phyloP scores from a whole-genome alignment of 2,888 invertebrate species.

The Agriotes lineatus region DNA sequence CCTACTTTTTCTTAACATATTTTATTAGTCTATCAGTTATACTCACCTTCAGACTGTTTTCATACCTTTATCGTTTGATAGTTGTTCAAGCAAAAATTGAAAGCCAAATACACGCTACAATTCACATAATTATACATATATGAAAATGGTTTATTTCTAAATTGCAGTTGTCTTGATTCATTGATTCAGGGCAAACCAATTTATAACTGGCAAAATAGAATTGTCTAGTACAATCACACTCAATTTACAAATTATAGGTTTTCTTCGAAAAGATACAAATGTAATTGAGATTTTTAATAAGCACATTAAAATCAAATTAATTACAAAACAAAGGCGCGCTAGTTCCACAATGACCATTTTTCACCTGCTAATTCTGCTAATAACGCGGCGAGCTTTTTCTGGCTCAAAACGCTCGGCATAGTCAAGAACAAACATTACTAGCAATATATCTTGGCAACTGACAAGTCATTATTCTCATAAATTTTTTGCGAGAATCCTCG shows the following conservation, averaged over 20 bases:
- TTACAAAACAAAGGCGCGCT: background rate
- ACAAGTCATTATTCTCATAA: constrained; percentile 26
- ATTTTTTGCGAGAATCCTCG: constrained; percentile 14
- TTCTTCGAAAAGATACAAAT: background rate
- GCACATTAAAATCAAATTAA: constrained; percentile 3
- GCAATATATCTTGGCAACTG: constrained; percentile 21
- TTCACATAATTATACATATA: no score
- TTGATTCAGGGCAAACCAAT: no score
- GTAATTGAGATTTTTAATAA: background rate
- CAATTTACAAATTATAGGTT: background rate
- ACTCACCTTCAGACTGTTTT: no score
- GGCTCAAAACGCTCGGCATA: constrained; percentile 10
- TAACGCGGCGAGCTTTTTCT: background rate
- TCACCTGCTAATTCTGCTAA: background rate
- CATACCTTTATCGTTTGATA: no score
- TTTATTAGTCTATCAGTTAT: no score
- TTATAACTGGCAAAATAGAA: no score
- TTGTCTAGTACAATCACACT: background rate
- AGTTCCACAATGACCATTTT: background rate
- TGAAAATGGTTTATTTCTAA: no score
- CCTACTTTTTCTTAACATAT: no score
- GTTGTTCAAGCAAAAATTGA: no score
- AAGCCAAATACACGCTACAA: no score
- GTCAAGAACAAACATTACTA: constrained; percentile 11
- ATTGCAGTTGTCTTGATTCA: no score